Base-by-base conservation (phyloP, 92 coral and sea anemone genomes). In the Phenganax subtilis region DNA sequence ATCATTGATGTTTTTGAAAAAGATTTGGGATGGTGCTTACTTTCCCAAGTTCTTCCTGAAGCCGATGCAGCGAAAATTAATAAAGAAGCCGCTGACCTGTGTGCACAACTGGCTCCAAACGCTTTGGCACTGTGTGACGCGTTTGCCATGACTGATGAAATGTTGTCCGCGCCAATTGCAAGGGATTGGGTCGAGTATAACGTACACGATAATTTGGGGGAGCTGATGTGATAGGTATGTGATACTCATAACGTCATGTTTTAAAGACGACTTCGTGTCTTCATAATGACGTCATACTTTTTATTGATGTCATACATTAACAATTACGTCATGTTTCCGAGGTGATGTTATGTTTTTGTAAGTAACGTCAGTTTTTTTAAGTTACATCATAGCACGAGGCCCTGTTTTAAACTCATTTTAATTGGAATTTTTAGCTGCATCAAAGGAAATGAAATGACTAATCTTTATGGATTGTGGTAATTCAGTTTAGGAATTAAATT, bases 161-260 rank as follows among this genome's bases (percentile, higher is more conserved):
- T 91, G 90, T 72, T 91, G 10, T 89, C 85, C 76, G 96, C 96
- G 15, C 96, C 96, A 55, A 91, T 91, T 59, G 96, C 96, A 6
- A 86, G 96, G 54, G 96, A 91, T 87, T 91, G 96, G 96, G 75
- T 91, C 86, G 84, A 87, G 87, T 91, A 89, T 53, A 91, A 91
- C 55, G 80, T 89, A 7, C 85, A 85, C 47, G 96, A 91, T 59
- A 89, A 91, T 82, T 83, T 83, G 55, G 96, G 96, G 9, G 96
- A 91, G 75, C 59, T 77, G 55, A 10, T 73, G 57, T 7, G 17
- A 64, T 12, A 14, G 67, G 67, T 61, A 64, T 25, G 17, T 59
- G 15, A 6, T 6, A 59, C 65, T 59, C 15, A 14, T 59, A 25
- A 59, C 17, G 16, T 59, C 65, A 59, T 59, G 65, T 59, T 10